Conservation (phyloP, 2,797 vertebrate species). For the Chromis chromis region DNA sequence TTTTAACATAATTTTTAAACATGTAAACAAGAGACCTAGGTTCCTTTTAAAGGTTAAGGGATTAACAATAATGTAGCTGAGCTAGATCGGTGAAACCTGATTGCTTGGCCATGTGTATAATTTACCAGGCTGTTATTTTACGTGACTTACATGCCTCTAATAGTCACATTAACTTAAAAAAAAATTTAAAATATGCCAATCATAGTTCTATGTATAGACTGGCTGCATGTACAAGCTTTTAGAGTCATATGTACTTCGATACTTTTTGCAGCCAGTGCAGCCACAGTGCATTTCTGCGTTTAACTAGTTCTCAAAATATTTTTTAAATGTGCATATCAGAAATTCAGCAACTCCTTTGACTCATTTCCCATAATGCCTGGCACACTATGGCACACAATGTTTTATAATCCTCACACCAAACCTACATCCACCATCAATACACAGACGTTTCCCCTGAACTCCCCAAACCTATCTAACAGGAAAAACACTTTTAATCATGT, state of each 20-base stretch:
- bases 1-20: background rate
- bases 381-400: background rate
- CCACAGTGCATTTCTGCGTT: background rate
- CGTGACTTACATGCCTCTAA: too few species aligned
- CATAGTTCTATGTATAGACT: background rate
- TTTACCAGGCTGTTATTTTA: too few species aligned
- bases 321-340: background rate
- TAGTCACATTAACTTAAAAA: background rate
- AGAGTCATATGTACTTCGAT: background rate
- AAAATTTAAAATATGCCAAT: background rate
- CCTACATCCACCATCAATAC: slow-evolving; percentile 7
- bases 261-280: background rate
- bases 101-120: too few species aligned
- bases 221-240: background rate
- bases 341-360: background rate
- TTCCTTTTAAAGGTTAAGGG: background rate
- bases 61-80: background rate
- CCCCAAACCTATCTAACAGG: slow-evolving; percentile 42
- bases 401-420: slow-evolving; percentile 9
- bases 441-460: slow-evolving; percentile 31
- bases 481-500: slow-evolving; percentile 28
- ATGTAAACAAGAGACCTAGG: background rate
- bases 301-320: background rate
- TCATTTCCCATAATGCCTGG: slow-evolving; percentile 2
- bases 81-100: background rate